phyloP scores from a whole-genome alignment of 2,888 invertebrate species.

The Flabesymbios commensalis region DNA sequence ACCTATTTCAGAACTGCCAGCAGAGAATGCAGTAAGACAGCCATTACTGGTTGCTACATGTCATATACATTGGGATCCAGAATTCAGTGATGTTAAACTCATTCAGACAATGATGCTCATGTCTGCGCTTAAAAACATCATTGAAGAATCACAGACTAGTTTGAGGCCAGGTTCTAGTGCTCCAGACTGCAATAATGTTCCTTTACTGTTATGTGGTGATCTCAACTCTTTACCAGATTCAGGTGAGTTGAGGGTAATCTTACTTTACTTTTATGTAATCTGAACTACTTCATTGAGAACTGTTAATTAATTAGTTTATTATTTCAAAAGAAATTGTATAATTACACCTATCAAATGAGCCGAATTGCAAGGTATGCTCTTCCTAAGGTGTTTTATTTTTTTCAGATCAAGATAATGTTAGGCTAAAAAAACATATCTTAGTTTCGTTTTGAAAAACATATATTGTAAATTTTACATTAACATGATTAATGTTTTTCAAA shows the following conservation, averaged over 20 bases:
- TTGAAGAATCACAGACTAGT: conserved; percentile 47
- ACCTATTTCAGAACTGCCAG: conserved; percentile 67
- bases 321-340: neutral
- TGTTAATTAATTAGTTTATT: no score
- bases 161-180: conserved; percentile 29
- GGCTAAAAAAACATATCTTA: no score
- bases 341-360: no score
- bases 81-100: conserved; percentile 98
- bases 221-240: conserved; percentile 98
- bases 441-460: no score
- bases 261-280: neutral
- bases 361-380: no score
- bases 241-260: conserved; percentile 64
- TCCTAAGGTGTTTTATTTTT: no score
- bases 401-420: no score
- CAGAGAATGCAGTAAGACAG: conserved; percentile 67
- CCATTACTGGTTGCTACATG: conserved; percentile 91
- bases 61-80: conserved; percentile 99
- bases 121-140: conserved; percentile 82
- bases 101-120: conserved; percentile 99
- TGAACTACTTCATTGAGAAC: neutral
- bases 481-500: no score
- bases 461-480: no score
- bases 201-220: conserved; percentile 93
- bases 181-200: conserved; percentile 71